Base-by-base conservation (phyloP, 2,888 invertebrate species). In the Eupithecia abbreviata region DNA sequence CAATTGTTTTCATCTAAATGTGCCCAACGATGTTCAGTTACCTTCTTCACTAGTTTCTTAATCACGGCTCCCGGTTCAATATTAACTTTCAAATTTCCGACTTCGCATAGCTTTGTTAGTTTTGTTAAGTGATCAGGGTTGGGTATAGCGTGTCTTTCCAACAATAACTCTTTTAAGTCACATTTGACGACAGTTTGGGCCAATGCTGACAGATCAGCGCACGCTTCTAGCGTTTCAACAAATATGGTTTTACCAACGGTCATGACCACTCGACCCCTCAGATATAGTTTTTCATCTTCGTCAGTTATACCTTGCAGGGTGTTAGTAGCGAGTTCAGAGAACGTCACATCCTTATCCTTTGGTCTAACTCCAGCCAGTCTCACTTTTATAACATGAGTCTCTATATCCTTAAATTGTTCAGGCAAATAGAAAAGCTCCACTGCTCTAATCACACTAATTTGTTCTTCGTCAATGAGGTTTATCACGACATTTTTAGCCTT, bases 161-260 rank as follows among this genome's bases (percentile, higher is more conserved):
- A 82, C 10, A 97, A 89, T 81, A 95, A 92, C 18, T 91, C 89
- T 80, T 95, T 95, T 13, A 97, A 89, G 82, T 96, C 95, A 49
- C 95, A 90, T 79, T 95, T 95, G 3, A 96, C 94, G 5, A 96
- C 94, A 0, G 91, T 89, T 82, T 95, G 92, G 43, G 95, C 93
- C 3, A 93, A 81, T 4, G 93, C 89, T 0, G 92, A 87, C 42
- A 97, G 88, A 76, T 95, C 92, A 80, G 96, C 95, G 77, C 96
- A 95, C 47, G 95, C 92, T 84, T 96, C 95, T 62, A 97, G 86
- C 4, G 96, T 96, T 73, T 97, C 95, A 2, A 97, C 91, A 95
- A 97, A 97, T 58, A 97, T 85, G 0, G 95, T 95, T 78, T 96
- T 95, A 0, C 96, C 96, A 47, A 97, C 85, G 71, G 96, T 96